These are phyloP conservation scores for Heliconius hermathena DNA, from an alignment of 1,140 invertebrate species.

Conservation along the genomic window DNA sequence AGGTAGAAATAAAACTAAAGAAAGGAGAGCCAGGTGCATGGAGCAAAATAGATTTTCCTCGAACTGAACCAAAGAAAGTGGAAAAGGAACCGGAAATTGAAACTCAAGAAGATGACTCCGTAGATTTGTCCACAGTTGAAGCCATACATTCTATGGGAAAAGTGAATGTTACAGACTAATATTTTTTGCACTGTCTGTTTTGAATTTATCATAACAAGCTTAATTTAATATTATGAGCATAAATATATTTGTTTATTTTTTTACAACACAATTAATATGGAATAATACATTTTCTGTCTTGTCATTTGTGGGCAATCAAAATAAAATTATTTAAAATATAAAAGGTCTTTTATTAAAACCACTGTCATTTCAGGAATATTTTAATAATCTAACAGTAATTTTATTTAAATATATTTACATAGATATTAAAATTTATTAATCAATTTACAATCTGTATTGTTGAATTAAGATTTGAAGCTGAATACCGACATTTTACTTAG, in stretches of 20 bases:
- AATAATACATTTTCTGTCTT: not conserved
- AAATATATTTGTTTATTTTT: not conserved
- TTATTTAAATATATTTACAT: constrained; percentile 23
- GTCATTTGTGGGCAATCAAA: not conserved
- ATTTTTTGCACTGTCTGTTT: not conserved
- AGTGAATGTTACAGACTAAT: constrained; percentile 67
- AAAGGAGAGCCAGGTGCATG: constrained; percentile 93
- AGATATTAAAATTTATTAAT: constrained; percentile 15
- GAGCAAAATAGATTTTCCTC: constrained; percentile 88
- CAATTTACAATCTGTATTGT: not conserved
- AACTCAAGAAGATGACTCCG: constrained; percentile 76
- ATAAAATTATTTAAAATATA: constrained; percentile 2
- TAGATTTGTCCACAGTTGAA: constrained; percentile 76
- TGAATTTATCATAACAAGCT: not conserved
- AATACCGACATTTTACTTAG: not conserved
- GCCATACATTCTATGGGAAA: constrained; percentile 68
- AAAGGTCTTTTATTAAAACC: constrained; percentile 3
- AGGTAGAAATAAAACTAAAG: constrained; percentile 96
- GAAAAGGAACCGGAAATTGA: constrained; percentile 42
- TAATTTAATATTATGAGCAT: constrained; percentile 15
- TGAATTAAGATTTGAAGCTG: constrained; percentile 17
- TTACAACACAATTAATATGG: not conserved
- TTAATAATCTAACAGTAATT: constrained; percentile 1
- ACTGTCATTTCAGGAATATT: not conserved
- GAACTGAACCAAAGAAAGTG: constrained; percentile 63